Evolutionary conservation across 2,113 vertebrate species (phyloP).

Genomic region (Rhinopithecus roxellana): DNA sequence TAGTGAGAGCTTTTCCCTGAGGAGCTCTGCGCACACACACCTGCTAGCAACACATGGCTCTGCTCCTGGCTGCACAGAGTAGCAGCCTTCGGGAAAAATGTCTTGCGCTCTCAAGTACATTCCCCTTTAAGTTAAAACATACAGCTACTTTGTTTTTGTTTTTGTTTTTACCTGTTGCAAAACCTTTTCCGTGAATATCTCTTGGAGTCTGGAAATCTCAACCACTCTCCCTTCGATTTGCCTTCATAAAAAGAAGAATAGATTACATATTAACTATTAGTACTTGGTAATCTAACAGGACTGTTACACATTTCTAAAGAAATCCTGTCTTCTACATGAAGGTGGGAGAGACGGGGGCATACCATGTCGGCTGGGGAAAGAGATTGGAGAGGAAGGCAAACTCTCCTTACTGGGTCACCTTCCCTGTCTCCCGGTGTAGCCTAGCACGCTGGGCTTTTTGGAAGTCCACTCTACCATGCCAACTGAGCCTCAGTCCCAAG

Average conservation of each 20-base stretch:
- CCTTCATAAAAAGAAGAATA: conserved; percentile 79
- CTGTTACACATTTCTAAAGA: neutral
- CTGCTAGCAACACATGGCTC: rapidly evolving
- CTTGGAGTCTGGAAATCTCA: conserved; percentile 97
- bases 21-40: rapidly evolving
- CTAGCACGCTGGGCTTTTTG: rapidly evolving
- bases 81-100: rapidly evolving
- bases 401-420: neutral
- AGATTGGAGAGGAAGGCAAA: neutral
- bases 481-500: neutral
- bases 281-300: neutral
- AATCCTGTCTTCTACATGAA: neutral
- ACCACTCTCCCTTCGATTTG: conserved; percentile 99
- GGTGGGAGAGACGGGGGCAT: too few relatives aligned
- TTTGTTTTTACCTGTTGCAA: conserved; percentile 90
- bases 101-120: rapidly evolving
- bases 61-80: too few relatives aligned
- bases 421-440: too few relatives aligned
- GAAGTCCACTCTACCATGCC: rapidly evolving
- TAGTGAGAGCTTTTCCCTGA: neutral
- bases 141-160: neutral
- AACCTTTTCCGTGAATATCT: conserved; percentile 98
- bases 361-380: too few relatives aligned
- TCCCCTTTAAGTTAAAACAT: neutral
- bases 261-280: neutral